Conservation (phyloP, 2,888 invertebrate species). For the Fabriciana adippe region DNA sequence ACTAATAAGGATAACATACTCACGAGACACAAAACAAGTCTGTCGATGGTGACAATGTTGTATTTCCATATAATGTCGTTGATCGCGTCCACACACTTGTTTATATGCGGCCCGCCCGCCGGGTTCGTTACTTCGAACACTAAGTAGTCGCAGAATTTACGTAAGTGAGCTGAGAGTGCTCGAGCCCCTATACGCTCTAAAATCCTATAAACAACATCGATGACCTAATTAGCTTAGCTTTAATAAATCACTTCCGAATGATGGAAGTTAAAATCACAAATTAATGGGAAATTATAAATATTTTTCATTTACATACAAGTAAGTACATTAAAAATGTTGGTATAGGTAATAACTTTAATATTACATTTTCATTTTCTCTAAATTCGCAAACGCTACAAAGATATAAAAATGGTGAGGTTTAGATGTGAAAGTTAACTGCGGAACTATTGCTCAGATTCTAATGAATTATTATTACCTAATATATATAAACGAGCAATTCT, state of each 20-base stretch:
- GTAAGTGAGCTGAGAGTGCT: conserved; percentile 93
- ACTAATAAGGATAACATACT: conserved; percentile 50
- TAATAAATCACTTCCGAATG: no score
- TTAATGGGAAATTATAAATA: background rate
- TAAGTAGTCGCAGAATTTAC: conserved; percentile 97
- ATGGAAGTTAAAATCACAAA: background rate
- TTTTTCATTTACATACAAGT: no score
- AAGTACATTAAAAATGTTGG: no score
- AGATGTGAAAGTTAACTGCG: no score
- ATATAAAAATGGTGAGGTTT: no score
- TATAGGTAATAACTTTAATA: no score
- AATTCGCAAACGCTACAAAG: no score
- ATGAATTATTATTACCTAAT: no score
- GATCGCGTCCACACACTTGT: conserved; percentile 96
- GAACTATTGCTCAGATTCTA: no score
- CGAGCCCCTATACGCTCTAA: conserved; percentile 96
- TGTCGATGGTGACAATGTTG: conserved; percentile 96
- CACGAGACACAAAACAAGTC: conserved; percentile 94
- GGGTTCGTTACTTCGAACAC: conserved; percentile 96
- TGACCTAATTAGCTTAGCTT: no score
- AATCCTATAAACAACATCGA: conserved; percentile 83
- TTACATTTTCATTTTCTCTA: no score
- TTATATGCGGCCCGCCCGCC: conserved; percentile 93
- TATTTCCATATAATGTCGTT: conserved; percentile 99
- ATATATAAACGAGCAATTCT: no score